Conservation (phyloP, 2,797 vertebrate species). For the Sebastes minor region DNA sequence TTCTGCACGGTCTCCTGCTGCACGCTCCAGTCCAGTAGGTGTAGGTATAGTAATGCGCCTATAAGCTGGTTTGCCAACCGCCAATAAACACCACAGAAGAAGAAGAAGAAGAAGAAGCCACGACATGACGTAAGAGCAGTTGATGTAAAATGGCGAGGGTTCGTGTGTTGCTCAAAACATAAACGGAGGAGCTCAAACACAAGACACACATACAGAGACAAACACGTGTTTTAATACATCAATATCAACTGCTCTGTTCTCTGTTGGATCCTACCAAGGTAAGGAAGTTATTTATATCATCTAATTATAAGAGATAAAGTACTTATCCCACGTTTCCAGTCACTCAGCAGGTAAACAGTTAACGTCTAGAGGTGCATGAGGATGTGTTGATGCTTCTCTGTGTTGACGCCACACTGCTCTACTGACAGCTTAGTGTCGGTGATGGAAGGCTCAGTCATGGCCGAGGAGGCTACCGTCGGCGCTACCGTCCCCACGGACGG, state of each 20-base stretch:
- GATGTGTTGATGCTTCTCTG: no score
- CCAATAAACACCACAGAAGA: no score
- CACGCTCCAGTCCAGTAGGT: no score
- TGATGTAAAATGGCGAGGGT: conserved; percentile 63
- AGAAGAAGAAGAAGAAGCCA: neutral
- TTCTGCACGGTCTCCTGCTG: no score
- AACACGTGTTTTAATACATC: rapidly evolving
- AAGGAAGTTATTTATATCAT: neutral
- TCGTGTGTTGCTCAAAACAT: conserved; percentile 35
- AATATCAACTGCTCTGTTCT: rapidly evolving
- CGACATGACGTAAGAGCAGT: conserved; percentile 28
- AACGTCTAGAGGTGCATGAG: neutral
- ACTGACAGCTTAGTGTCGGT: neutral
- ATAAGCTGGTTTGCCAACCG: no score
- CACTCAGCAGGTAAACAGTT: neutral
- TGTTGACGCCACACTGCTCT: neutral
- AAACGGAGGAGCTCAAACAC: neutral
- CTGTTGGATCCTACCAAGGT: conserved; percentile 10
- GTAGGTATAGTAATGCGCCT: no score
- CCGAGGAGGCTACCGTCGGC: conserved; percentile 36
- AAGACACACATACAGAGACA: rapidly evolving
- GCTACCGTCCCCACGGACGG: conserved; percentile 72
- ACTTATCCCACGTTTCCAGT: no score
- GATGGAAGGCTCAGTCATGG: conserved; percentile 51
- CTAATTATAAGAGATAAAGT: rapidly evolving